Percentiles rank a stretch among this genome's conserved stretches.
Conservation (phyloP, 2,797 vertebrate species). For the Anomalospiza imberbis region DNA sequence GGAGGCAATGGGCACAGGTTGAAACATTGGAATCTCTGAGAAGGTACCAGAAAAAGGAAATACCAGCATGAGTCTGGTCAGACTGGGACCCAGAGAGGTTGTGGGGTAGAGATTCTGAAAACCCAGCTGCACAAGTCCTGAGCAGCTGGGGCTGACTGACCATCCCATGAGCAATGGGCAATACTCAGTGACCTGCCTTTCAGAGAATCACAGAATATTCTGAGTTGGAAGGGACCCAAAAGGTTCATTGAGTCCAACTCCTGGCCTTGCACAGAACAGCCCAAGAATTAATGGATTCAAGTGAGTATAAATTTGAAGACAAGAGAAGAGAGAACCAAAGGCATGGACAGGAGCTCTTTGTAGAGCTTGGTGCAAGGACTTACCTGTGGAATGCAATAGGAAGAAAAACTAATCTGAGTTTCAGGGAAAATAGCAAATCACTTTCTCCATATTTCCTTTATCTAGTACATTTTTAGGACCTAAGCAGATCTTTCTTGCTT, state of each 20-base stretch:
- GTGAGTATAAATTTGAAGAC: not conserved
- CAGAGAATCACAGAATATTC: not conserved
- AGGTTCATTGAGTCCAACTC: fast-evolving
- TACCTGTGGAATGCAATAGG: not conserved
- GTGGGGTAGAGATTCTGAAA: not conserved
- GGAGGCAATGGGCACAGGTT: not conserved
- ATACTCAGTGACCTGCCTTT: not conserved
- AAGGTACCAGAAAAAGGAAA: not conserved
- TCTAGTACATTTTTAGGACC: not conserved
- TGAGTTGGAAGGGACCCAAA: not conserved
- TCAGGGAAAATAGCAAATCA: not conserved
- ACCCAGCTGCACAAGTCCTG: not conserved
- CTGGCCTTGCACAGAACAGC: not conserved
- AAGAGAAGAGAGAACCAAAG: not conserved
- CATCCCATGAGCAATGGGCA: not conserved
- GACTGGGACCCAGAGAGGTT: not conserved
- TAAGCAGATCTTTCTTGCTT: not conserved
- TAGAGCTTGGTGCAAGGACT: not conserved
- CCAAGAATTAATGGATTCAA: not conserved
- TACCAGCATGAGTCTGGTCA: not conserved
- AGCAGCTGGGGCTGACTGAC: not conserved
- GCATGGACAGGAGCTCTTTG: not conserved
- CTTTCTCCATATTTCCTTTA: not conserved
- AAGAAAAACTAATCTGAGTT: not conserved
- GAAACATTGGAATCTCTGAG: not conserved